Conservation (phyloP, 2,888 invertebrate genomes). For the Deroplatys truncata region DNA sequence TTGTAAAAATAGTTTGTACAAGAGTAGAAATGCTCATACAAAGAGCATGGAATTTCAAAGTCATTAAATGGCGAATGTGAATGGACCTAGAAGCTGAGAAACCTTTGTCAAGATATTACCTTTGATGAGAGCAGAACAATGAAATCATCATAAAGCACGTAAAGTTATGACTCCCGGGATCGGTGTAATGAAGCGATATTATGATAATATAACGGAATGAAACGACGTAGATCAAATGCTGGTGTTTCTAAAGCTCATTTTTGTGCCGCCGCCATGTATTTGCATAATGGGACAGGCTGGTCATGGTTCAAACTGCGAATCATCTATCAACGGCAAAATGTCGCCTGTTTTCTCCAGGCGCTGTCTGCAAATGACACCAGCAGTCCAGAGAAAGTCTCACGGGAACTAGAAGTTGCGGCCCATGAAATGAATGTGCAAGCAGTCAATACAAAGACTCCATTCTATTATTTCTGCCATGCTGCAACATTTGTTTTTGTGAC, state of each 20-base stretch:
- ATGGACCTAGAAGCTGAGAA: neutral
- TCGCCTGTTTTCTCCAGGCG: neutral
- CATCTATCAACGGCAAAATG: neutral
- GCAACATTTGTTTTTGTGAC: too few species aligned
- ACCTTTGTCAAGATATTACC: neutral
- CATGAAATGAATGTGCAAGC: too few species aligned
- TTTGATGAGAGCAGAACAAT: neutral
- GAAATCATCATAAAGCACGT: neutral
- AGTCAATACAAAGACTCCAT: too few species aligned
- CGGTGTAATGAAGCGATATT: neutral
- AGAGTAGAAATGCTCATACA: too few species aligned
- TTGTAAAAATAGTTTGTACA: too few species aligned
- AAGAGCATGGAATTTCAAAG: too few species aligned
- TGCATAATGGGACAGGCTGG: neutral
- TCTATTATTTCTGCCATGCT: too few species aligned
- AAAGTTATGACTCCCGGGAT: neutral
- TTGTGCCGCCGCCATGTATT: neutral
- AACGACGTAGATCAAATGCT: neutral
- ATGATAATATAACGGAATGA: neutral
- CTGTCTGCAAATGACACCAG: neutral
- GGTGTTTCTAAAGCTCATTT: neutral
- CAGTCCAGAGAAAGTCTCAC: neutral
- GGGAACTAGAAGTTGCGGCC: neutral
- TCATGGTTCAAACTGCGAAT: neutral
- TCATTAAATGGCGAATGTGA: neutral